phyloP scores from a whole-genome alignment of 2,797 vertebrate species.

The Falco biarmicus region DNA sequence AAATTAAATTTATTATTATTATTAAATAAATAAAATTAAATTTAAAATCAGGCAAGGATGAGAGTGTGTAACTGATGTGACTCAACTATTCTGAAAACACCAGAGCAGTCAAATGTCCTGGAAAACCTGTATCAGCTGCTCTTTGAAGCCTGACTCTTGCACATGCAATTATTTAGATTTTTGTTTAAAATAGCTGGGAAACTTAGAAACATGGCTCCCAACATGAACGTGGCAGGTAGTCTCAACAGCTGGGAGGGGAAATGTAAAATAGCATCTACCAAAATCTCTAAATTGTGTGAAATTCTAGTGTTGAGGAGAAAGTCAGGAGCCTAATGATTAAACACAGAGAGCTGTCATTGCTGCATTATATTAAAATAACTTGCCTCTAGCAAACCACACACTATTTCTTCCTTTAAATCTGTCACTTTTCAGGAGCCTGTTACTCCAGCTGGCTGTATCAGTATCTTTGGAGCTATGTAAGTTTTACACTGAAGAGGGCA shows the following conservation, averaged over 20 bases:
- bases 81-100: background rate
- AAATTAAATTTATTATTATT: background rate
- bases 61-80: background rate
- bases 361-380: conserved; percentile 78
- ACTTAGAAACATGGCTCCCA: conserved; percentile 37
- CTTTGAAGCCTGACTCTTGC: background rate
- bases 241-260: background rate
- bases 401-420: conserved; percentile 74
- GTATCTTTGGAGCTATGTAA: conserved; percentile 64
- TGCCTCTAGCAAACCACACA: conserved; percentile 67
- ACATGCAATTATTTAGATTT: conserved; percentile 42
- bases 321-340: conserved; percentile 71
- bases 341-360: conserved; percentile 69
- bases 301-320: conserved; percentile 63
- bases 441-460: conserved; percentile 66
- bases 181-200: conserved; percentile 68
- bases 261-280: conserved; percentile 42
- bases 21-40: too few relatives aligned
- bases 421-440: conserved; percentile 70
- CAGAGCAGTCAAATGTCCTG: background rate
- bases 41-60: background rate
- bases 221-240: conserved; percentile 6
- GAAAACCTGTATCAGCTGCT: background rate
- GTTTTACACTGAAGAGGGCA: conserved; percentile 60
- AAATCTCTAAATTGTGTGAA: conserved; percentile 51